Percentiles rank a stretch among this genome's conserved stretches.
These are phyloP conservation scores for Cololabis saira DNA, from an alignment of 2,113 vertebrate species.

Conservation along the genomic window DNA sequence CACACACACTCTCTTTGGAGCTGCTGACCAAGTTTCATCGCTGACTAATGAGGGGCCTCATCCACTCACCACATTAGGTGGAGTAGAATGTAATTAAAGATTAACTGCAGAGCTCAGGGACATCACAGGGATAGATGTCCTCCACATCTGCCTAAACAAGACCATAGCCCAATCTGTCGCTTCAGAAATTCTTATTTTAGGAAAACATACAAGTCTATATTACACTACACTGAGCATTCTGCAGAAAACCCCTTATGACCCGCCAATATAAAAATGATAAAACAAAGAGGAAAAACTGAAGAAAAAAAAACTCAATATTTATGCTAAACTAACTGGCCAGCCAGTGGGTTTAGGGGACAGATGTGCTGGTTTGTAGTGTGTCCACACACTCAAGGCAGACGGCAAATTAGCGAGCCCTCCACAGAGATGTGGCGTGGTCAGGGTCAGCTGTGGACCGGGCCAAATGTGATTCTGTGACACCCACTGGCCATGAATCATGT, in stretches of 20 bases:
- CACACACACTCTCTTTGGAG: constrained; percentile 26
- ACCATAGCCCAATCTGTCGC: not conserved
- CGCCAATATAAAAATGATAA: not conserved
- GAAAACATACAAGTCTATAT: constrained; percentile 3
- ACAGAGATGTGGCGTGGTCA: constrained; percentile 5
- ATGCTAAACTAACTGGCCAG: constrained; percentile 24
- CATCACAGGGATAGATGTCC: constrained; percentile 14
- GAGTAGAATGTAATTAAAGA: constrained; percentile 66
- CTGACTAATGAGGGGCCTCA: constrained; percentile 60
- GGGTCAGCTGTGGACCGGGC: constrained; percentile 6
- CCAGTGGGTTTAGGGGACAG: constrained; percentile 28
- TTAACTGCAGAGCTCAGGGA: constrained; percentile 34
- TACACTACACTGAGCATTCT: not conserved
- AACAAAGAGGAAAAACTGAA: too few relatives aligned
- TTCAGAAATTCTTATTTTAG: constrained; percentile 16
- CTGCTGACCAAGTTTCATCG: constrained; percentile 46
- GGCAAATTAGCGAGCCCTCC: constrained; percentile 7
- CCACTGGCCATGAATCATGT: constrained; percentile 32
- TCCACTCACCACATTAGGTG: constrained; percentile 56
- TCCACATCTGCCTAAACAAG: constrained; percentile 15
- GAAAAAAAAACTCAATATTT: constrained; percentile 15
- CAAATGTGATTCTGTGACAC: constrained; percentile 39
- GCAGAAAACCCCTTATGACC: not conserved
- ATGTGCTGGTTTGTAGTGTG: constrained; percentile 18
- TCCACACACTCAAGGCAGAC: constrained; percentile 4